A percentile compares a stretch with the other conserved stretches of the same genome.
Evolutionary conservation across 2,113 vertebrate genomes (phyloP).

Genomic region (Ammodramus savannarum): DNA sequence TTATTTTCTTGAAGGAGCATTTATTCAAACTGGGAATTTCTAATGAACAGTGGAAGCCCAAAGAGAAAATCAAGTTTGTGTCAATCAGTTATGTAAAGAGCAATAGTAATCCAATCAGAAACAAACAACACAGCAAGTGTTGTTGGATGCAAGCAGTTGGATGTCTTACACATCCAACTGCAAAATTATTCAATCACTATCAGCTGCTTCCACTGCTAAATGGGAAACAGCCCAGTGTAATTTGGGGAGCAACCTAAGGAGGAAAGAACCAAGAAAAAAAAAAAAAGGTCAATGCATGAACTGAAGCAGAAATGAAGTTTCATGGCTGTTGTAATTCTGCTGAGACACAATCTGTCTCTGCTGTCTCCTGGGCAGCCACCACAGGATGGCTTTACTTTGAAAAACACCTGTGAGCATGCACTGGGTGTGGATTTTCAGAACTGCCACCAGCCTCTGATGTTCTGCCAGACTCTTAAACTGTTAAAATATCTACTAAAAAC

Average conservation of each 20-base stretch:
- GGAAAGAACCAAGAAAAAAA: neutral
- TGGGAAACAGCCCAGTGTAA: neutral
- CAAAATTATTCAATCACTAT: neutral
- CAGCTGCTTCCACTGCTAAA: constrained; percentile 5
- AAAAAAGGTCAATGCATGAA: neutral
- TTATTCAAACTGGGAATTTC: neutral
- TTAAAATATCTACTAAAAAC: neutral
- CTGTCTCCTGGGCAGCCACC: neutral
- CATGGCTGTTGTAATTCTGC: neutral
- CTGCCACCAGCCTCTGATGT: neutral
- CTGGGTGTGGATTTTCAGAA: neutral
- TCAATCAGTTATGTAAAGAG: neutral
- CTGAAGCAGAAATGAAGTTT: neutral
- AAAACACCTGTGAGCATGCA: neutral
- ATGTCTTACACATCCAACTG: constrained; percentile 1
- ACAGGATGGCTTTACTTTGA: neutral
- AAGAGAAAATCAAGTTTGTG: neutral
- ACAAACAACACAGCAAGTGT: neutral
- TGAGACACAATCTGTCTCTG: neutral
- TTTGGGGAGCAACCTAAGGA: neutral
- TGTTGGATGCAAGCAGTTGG: neutral
- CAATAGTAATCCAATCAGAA: neutral
- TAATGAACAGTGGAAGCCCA: neutral
- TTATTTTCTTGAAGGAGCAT: neutral
- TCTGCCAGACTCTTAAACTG: neutral